Evolutionary conservation across 2,888 invertebrate species (phyloP).

Genomic region (Pollenia amentaria): DNA sequence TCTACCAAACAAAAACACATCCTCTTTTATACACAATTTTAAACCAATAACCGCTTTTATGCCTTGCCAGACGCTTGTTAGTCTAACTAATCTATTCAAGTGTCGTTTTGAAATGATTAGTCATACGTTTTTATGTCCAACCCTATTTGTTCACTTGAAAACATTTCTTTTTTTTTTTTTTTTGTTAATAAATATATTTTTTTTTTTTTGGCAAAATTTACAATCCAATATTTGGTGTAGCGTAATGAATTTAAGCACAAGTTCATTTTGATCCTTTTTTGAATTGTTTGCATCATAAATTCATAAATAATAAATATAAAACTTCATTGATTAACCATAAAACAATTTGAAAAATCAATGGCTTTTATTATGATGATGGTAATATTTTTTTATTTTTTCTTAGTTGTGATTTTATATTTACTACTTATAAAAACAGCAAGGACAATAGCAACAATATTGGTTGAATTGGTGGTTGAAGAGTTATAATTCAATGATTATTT

Average conservation of each 20-base stretch:
- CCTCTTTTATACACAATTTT: not conserved
- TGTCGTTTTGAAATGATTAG: not conserved
- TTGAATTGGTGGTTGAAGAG: constrained; percentile 47
- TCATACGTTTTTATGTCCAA: not conserved
- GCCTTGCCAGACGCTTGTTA: not conserved
- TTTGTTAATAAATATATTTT: not conserved
- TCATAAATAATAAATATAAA: constrained; percentile 52
- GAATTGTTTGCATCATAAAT: constrained; percentile 44
- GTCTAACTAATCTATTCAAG: not conserved
- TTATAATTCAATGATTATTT: constrained; percentile 83
- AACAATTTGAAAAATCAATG: constrained; percentile 67
- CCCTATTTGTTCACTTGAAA: not conserved
- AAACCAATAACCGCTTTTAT: not conserved
- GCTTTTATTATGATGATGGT: constrained; percentile 39
- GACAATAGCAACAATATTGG: constrained; percentile 43
- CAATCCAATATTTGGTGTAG: not conserved
- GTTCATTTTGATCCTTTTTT: not conserved
- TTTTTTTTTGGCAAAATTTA: not conserved
- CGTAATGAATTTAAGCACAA: not conserved
- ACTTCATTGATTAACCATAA: constrained; percentile 65
- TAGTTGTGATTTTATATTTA: too few relatives aligned
- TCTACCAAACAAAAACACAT: not conserved
- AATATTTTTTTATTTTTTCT: constrained; percentile 3
- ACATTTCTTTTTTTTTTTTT: not conserved
- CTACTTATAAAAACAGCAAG: not conserved